Conservation (phyloP, 2,797 vertebrate genomes). For the Cyprinodon diabolis region DNA sequence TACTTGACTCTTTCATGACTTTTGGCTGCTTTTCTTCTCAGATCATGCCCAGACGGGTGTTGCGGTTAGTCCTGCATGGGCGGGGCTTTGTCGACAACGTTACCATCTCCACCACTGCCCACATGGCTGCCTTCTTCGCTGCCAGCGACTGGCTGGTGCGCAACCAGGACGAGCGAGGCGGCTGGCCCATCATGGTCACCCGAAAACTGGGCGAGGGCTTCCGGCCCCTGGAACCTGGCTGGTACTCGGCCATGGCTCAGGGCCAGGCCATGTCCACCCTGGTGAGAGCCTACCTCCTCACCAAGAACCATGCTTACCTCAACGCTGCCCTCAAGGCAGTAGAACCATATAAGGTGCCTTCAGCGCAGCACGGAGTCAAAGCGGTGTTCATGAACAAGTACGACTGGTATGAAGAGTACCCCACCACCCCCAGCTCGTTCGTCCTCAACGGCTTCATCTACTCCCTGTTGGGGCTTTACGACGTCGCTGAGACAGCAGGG, state of each 20-base stretch:
- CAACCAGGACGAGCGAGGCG: constrained; percentile 96
- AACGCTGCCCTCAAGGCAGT: constrained; percentile 88
- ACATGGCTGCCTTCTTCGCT: constrained; percentile 95
- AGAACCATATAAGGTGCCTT: constrained; percentile 89
- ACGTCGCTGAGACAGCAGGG: constrained; percentile 92
- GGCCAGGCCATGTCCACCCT: constrained; percentile 97
- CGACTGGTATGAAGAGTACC: constrained; percentile 99
- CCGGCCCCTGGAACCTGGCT: constrained; percentile 92
- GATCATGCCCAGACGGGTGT: constrained; percentile 91
- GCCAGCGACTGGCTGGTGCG: constrained; percentile 94
- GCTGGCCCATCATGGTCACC: constrained; percentile 98
- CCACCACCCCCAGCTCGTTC: constrained; percentile 96
- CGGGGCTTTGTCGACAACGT: constrained; percentile 91
- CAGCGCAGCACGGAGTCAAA: constrained; percentile 93
- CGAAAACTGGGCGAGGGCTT: constrained; percentile 97
- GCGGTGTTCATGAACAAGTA: constrained; percentile 94
- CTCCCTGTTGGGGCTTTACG: constrained; percentile 92
- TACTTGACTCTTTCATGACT: background rate
- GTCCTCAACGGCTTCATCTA: constrained; percentile 99
- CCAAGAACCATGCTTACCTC: constrained; percentile 89
- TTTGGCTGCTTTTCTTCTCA: constrained; percentile 20
- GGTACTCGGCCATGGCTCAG: constrained; percentile 99
- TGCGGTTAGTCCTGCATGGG: constrained; percentile 85
- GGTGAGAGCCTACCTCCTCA: constrained; percentile 94
- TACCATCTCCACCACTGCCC: constrained; percentile 92